A percentile compares a stretch with the other conserved stretches of the same genome.
These are phyloP conservation scores for Diplodus sargus DNA, from an alignment of 2,797 vertebrate genomes.

Conservation along the genomic window DNA sequence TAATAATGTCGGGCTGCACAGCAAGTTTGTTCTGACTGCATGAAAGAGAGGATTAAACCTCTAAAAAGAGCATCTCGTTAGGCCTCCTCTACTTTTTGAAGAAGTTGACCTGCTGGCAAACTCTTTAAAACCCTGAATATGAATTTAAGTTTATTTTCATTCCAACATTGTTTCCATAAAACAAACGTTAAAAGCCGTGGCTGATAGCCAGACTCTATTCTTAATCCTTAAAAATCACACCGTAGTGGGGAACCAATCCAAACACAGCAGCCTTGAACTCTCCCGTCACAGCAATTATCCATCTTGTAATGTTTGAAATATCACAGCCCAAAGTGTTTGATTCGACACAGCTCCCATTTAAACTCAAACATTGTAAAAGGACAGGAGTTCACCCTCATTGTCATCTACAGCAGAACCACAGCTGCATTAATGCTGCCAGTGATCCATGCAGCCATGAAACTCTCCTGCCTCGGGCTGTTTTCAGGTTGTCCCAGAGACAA, in stretches of 20 bases:
- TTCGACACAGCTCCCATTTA: constrained; percentile 1
- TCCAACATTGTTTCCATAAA: constrained; percentile 9
- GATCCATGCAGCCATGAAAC: constrained; percentile 12
- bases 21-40: not conserved
- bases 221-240: constrained; percentile 24
- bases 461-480: constrained; percentile 17
- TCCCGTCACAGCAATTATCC: not conserved
- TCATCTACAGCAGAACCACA: not conserved
- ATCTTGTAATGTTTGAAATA: constrained; percentile 1
- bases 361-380: constrained; percentile 9
- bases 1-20: not conserved
- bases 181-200: constrained; percentile 16
- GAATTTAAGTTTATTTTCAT: constrained; percentile 16
- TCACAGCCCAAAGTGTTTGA: not conserved
- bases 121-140: constrained; percentile 1
- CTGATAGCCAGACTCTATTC: constrained; percentile 17
- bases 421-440: not conserved
- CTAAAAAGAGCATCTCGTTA: not conserved
- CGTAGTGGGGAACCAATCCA: constrained; percentile 6
- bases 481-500: constrained; percentile 42
- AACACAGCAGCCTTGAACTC: constrained; percentile 8
- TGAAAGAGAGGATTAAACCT: not conserved
- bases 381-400: not conserved
- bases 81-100: not conserved
- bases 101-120: not conserved